Evolutionary conservation across 2,797 vertebrate genomes (phyloP), one percentile per base, ranked within the genome.

Genomic region (Anguilla megastoma): DNA sequence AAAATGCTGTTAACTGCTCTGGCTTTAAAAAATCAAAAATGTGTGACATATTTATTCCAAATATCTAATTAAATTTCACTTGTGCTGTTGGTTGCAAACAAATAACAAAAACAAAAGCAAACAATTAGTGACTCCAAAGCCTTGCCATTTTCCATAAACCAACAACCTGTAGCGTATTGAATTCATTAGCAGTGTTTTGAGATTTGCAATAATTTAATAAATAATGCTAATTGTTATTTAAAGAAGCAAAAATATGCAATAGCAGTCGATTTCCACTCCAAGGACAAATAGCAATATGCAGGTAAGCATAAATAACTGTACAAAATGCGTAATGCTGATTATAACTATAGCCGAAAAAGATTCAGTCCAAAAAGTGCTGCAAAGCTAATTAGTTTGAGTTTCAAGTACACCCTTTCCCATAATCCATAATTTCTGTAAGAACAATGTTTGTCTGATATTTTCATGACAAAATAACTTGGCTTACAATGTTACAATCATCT

Each of bases 1-100:
- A 94, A 87, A 90, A 94, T 94, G 91, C 94, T 95, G 93, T 94
- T 45, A 50, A 93, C 94, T 93, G 93, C 94, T 95, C 94, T 94
- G 93, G 94, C 95, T 95, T 95, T 95, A 95, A 95, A 91, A 86
- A 82, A 82, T 82, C 93, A 88, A 16, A 84, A 94, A 94, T 91
- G 93, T 95, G 91, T 94, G 91, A 95, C 95, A 95, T 91, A 92
- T 91, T 91, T 90, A 89, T 95, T 94, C 93, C 90, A 87, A 93
- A 92, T 95, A 95, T 93, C 91, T 94, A 95, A 94, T 92, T 86
- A 63, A 92, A 93, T 94, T 95, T 92, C 91, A 94, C 93, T 93
- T 94, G 94, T 92, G 92, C 94, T 91, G 91, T 95, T 90, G 93
- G 93, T 94, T 94, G 92, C 94, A 93, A 91, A 82, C 58, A 52